Evolutionary conservation across 1,140 invertebrate species (phyloP), one percentile per base, ranked within the genome.

Genomic region (Heliconius hewitsoni): DNA sequence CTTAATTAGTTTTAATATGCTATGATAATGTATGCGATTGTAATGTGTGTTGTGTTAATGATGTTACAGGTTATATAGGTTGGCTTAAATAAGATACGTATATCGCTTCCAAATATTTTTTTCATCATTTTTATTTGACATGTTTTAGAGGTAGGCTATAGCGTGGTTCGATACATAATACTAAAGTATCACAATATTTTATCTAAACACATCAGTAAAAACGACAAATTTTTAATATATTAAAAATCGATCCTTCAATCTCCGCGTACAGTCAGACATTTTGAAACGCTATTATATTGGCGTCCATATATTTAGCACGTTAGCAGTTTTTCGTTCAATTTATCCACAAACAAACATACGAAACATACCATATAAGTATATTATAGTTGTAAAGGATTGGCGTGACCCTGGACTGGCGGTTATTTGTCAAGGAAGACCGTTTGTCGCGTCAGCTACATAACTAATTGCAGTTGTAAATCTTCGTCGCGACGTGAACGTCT

Each of bases 391-490:
- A 84, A 84, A 83, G 83, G 84, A 84, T 84, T 87, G 86, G 86
- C 60, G 60, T 55, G 74, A 46, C 74, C 74, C 84, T 83, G 81
- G 79, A 81, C 85, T 87, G 85, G 74, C 84, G 76, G 85, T 85
- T 87, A 91, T 92, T 92, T 86, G 87, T 92, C 89, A 91, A 86
- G 77, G 74, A 82, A 81, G 84, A 89, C 91, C 89, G 90, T 90
- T 90, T 91, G 90, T 92, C 91, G 88, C 87, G 85, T 80, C 85
- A 78, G 85, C 83, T 86, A 91, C 88, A 88, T 92, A 92, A 92
- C 91, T 92, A 92, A 92, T 92, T 92, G 91, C 86, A 72, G 88
- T 84, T 89, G 88, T 91, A 91, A 91, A 92, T 92, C 89, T 86
- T 92, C 83, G 82, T 80, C 85, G 82, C 83, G 85, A 83, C 83